phyloP scores from a whole-genome alignment of 2,888 invertebrate species.

The Cerceris rybyensis region DNA sequence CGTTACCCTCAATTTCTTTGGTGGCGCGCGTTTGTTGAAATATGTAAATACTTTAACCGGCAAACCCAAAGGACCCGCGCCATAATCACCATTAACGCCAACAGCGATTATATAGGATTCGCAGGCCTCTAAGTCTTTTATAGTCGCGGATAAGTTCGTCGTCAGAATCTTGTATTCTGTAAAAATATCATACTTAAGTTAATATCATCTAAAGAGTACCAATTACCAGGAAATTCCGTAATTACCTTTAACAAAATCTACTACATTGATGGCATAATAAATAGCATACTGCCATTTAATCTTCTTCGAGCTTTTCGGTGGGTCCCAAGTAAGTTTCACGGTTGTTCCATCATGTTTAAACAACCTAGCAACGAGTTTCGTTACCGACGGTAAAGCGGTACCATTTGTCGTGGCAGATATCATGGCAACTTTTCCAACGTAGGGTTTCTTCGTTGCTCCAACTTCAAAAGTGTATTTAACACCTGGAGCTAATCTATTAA shows the following conservation, averaged over 20 bases:
- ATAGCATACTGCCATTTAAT: slow-evolving; percentile 87
- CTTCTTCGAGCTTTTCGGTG: slow-evolving; percentile 84
- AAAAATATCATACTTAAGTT: slow-evolving; percentile 4
- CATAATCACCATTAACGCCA: slow-evolving; percentile 86
- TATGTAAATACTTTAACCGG: slow-evolving; percentile 84
- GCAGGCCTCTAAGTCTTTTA: slow-evolving; percentile 88
- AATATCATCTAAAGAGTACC: too few species aligned
- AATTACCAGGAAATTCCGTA: slow-evolving; percentile 24
- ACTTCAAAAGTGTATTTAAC: slow-evolving; percentile 85
- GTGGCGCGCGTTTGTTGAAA: slow-evolving; percentile 86
- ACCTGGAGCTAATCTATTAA: slow-evolving; percentile 81
- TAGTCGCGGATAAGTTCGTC: slow-evolving; percentile 83
- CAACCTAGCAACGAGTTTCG: slow-evolving; percentile 82
- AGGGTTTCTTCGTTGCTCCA: slow-evolving; percentile 84
- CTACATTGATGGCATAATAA: slow-evolving; percentile 86
- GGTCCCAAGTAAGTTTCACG: slow-evolving; percentile 87
- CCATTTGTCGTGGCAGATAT: slow-evolving; percentile 83
- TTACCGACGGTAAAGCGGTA: slow-evolving; percentile 82
- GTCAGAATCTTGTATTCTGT: slow-evolving; percentile 83
- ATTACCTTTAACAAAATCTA: slow-evolving; percentile 85
- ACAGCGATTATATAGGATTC: slow-evolving; percentile 89
- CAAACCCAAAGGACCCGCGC: slow-evolving; percentile 86
- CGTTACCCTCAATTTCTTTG: slow-evolving; percentile 85
- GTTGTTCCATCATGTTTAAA: slow-evolving; percentile 84
- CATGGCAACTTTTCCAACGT: slow-evolving; percentile 83